Evolutionary conservation across 2,888 invertebrate species (phyloP), one percentile per base, ranked within the genome.

Genomic region (Saturnia japonica): DNA sequence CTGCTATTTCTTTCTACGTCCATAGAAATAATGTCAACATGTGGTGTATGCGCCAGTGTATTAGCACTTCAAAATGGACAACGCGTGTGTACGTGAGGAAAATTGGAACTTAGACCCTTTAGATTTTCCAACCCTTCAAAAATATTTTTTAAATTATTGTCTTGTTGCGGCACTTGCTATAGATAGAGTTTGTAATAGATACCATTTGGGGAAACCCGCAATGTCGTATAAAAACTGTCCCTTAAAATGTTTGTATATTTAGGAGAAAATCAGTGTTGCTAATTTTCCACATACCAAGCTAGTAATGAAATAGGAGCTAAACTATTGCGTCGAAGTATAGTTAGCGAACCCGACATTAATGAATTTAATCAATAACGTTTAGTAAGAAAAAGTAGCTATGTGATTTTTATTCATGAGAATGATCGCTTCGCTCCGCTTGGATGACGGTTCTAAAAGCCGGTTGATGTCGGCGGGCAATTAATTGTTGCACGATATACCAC

Each of bases 401-500:
- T 51, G 74, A 72, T 79, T 75, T 71, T 77, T 78, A 82, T 79
- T 77, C 75, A 77, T 77, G 75, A 74, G 75, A 74, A 72, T 78
- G 80, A 85, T 80, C 83, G 88, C 84, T 81, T 86, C 76, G 88
- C 87, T 85, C 76, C 76, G 74, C 76, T 74, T 88, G 87, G 85
- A 78, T 72, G 72, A 70, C 72, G 70, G 74, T 72, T 83, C 77
- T 85, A 75, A 77, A 72, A 70, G 76, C 69, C 76, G 82, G 78
- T 82, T 84, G 86, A 90, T 87, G 87, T 83, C 86, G 86, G 83
- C 82, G 76, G 78, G 85, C 88, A 88, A 91, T 90, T 91, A 93
- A 91, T 91, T 88, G 87, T 88, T 88, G 89, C 87, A 89, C 88
- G 89, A 89, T 88, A 88, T 87, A 82, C 85, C 85, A 83, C 85